Percentiles rank a stretch among this genome's conserved stretches.
Conservation (phyloP, 2,888 invertebrate genomes). For the Tuta absoluta region DNA sequence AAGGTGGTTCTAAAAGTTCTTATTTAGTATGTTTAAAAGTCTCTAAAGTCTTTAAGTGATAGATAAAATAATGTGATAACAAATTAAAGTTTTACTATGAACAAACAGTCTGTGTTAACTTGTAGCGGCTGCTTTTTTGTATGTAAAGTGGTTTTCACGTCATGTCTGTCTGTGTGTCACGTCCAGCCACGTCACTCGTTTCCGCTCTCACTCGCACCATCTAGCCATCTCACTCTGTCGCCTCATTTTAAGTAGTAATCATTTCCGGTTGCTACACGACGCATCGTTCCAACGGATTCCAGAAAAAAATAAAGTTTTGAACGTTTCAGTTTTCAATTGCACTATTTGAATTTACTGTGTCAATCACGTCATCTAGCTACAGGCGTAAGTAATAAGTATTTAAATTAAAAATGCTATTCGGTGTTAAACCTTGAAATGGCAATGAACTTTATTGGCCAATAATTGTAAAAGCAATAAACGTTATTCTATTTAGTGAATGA, state of each 20-base stretch:
- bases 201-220: conserved; percentile 75
- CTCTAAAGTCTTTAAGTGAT: too few species aligned
- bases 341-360: too few species aligned
- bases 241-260: conserved; percentile 69
- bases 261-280: conserved; percentile 35
- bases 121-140: conserved; percentile 28
- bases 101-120: conserved; percentile 24
- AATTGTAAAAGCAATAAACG: not conserved
- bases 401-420: too few species aligned
- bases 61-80: too few species aligned
- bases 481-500: not conserved
- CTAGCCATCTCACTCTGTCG: conserved; percentile 73
- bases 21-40: too few species aligned
- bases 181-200: conserved; percentile 75
- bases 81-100: not conserved
- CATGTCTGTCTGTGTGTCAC: conserved; percentile 62
- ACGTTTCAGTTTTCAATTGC: too few species aligned
- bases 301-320: not conserved
- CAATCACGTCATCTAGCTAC: too few species aligned
- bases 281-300: conserved; percentile 43
- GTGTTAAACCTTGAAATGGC: not conserved
- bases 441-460: not conserved
- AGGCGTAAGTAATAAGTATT: too few species aligned
- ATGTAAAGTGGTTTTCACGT: conserved; percentile 52
- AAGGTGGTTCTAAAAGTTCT: too few species aligned